Evolutionary conservation across 2,797 vertebrate genomes (phyloP).

Genomic region (Limnodromus scolopaceus): DNA sequence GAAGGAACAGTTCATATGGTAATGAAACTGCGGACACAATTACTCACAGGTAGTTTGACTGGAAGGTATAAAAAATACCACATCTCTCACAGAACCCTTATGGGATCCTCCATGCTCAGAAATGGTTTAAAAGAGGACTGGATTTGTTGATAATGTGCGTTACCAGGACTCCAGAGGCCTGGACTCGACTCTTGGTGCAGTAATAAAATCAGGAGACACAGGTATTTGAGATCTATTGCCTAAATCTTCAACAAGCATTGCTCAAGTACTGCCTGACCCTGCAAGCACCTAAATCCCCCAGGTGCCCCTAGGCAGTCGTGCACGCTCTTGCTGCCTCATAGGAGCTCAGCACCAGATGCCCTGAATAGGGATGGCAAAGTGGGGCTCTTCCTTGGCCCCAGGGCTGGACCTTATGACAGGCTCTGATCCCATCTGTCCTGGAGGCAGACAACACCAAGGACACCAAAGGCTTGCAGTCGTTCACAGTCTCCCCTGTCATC

Average conservation of each 20-base stretch:
- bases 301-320: background rate
- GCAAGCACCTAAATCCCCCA: background rate
- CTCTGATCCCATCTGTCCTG: background rate
- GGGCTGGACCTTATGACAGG: background rate
- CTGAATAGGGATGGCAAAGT: background rate
- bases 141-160: background rate
- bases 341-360: background rate
- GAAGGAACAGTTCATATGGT: background rate
- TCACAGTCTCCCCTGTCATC: background rate
- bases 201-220: background rate
- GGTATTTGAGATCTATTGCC: background rate
- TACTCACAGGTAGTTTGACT: background rate
- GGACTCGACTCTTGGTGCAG: background rate
- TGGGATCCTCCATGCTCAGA: fast-evolving
- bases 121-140: background rate
- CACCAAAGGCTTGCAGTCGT: background rate
- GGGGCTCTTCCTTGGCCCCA: background rate
- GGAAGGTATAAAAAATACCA: background rate
- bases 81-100: background rate
- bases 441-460: background rate
- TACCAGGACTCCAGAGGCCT: background rate
- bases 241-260: background rate
- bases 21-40: background rate
- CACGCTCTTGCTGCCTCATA: background rate
- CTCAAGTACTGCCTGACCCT: background rate